Percentiles rank a stretch among this genome's conserved stretches.
Evolutionary conservation across 30 jellyfish, hydroid and myxozoan species (phyloP).

Genomic region (Morbakka virulenta): DNA sequence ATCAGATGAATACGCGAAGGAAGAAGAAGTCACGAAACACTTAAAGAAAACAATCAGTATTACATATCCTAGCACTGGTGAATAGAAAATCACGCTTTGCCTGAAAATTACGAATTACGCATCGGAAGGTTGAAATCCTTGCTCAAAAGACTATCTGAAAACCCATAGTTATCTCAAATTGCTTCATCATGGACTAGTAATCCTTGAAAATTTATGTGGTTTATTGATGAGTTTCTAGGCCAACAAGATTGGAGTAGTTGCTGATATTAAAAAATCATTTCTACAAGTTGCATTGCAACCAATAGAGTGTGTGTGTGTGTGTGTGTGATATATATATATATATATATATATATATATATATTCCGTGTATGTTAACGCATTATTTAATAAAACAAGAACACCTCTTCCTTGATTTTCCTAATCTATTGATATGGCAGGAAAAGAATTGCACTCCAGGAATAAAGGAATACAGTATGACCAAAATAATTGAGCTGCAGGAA

Average conservation of each 20-base stretch:
- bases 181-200: conserved; percentile 29
- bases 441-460: conserved; percentile 2
- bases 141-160: not conserved
- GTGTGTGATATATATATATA: no score
- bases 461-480: not conserved
- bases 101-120: no score
- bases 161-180: conserved; percentile 7
- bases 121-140: conserved; percentile 3
- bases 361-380: not conserved
- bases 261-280: no score
- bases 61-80: conserved; percentile 25
- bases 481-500: not conserved
- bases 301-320: no score
- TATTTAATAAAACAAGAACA: conserved; percentile 2
- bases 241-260: conserved; percentile 31
- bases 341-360: conserved; percentile 17
- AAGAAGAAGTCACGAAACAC: not conserved
- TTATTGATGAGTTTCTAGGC: not conserved
- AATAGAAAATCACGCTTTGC: conserved; percentile 1
- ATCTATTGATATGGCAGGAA: conserved; percentile 12
- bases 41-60: conserved; percentile 7
- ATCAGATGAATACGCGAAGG: not conserved
- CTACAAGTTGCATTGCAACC: conserved; percentile 40
- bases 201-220: conserved; percentile 42
- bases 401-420: conserved; percentile 2